Evolutionary conservation across 2,113 vertebrate species (phyloP).

Genomic region (Emydocephalus ijimae): DNA sequence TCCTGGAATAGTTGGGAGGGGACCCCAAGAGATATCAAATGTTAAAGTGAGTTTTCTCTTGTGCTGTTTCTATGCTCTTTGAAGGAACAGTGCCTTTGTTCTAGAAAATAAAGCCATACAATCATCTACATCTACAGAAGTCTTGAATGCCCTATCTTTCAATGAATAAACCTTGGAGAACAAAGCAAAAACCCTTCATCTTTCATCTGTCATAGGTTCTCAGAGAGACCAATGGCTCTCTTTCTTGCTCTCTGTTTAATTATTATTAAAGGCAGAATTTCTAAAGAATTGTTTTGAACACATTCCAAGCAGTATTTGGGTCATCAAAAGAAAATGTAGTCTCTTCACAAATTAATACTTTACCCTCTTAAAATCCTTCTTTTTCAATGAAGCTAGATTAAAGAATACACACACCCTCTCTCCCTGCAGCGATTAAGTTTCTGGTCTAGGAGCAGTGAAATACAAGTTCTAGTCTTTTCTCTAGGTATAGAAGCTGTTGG

Average conservation of each 20-base stretch:
- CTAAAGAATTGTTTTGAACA: conserved; percentile 41
- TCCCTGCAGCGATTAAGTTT: neutral
- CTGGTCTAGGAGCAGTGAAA: neutral
- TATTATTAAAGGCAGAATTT: conserved; percentile 28
- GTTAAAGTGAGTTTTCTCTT: conserved; percentile 56
- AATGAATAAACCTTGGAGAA: conserved; percentile 50
- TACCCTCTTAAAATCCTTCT: neutral
- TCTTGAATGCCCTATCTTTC: conserved; percentile 51
- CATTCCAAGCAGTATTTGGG: conserved; percentile 32
- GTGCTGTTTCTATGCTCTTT: conserved; percentile 51
- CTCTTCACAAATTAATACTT: conserved; percentile 38
- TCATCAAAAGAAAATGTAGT: conserved; percentile 30
- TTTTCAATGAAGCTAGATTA: neutral
- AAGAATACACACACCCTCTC: neutral
- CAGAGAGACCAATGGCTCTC: conserved; percentile 40
- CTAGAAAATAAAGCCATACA: conserved; percentile 59
- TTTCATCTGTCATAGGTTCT: conserved; percentile 37
- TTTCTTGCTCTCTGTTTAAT: conserved; percentile 19
- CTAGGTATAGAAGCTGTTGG: neutral
- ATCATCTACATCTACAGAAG: conserved; percentile 44
- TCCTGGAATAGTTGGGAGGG: conserved; percentile 1
- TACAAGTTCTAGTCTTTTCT: neutral
- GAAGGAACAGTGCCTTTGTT: conserved; percentile 63
- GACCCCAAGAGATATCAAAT: conserved; percentile 53
- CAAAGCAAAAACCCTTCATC: conserved; percentile 31